A percentile compares a stretch with the other conserved stretches of the same genome.
phyloP scores from a whole-genome alignment of 2,113 vertebrate species.

The Sphyrna mokarran region DNA sequence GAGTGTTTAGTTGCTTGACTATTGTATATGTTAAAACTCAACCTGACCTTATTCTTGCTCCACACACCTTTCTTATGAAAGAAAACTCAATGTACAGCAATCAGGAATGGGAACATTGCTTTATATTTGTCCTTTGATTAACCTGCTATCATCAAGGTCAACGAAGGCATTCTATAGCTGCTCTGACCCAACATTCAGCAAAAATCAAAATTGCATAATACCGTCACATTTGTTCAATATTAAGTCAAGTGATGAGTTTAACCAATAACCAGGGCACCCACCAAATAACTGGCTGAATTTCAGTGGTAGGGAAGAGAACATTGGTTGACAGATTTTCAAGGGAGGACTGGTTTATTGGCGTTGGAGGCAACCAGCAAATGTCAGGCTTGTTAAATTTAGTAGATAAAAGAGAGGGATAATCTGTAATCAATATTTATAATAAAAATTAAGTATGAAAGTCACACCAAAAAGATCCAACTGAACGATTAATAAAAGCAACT shows the following conservation, averaged over 20 bases:
- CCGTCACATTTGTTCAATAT: not conserved
- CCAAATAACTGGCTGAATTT: too few species aligned
- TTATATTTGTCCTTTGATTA: not conserved
- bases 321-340: not conserved
- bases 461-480: not conserved
- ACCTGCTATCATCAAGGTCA: not conserved
- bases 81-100: not conserved
- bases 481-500: not conserved
- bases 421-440: not conserved
- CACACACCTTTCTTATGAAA: not conserved
- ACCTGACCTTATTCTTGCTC: not conserved
- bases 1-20: not conserved
- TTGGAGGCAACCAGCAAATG: not conserved
- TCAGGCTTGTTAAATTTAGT: not conserved
- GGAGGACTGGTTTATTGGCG: not conserved
- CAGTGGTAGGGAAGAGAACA: not conserved
- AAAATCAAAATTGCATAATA: not conserved
- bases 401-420: not conserved
- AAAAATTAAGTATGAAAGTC: not conserved
- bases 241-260: not conserved
- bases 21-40: not conserved
- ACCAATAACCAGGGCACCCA: not conserved
- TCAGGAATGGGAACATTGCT: not conserved
- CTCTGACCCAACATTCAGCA: not conserved
- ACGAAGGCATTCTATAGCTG: not conserved